These are phyloP conservation scores for Cyprinus carpio DNA, from an alignment of 2,113 vertebrate genomes.

Conservation along the genomic window DNA sequence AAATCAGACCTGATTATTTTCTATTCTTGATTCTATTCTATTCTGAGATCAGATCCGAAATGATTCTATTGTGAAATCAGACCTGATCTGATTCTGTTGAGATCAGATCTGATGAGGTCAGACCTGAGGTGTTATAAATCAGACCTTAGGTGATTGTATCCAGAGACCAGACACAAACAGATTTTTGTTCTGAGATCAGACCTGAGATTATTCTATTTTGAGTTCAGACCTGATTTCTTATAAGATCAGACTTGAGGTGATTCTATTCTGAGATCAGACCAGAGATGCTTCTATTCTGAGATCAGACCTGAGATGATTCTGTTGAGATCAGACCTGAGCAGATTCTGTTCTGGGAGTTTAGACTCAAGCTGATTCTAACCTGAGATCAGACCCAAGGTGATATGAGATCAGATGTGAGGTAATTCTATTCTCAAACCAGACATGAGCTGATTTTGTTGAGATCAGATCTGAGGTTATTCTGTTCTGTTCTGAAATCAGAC, in stretches of 20 bases:
- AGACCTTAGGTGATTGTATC: background rate
- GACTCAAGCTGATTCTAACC: too few species aligned
- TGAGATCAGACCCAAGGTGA: too few species aligned
- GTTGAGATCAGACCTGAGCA: background rate
- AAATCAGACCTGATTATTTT: background rate
- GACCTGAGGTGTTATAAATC: background rate
- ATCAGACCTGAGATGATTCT: background rate
- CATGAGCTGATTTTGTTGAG: too few species aligned
- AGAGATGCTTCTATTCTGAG: fast-evolving
- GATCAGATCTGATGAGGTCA: too few species aligned
- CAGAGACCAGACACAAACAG: fast-evolving
- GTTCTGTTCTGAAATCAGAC: background rate
- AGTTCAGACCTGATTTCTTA: background rate
- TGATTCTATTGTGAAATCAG: background rate
- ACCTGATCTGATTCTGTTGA: background rate
- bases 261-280: background rate
- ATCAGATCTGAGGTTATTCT: too few species aligned
- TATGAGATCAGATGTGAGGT: too few species aligned
- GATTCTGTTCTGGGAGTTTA: background rate
- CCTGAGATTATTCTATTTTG: background rate
- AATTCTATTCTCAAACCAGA: too few species aligned
- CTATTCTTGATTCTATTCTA: background rate
- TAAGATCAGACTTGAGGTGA: background rate
- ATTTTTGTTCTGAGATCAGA: background rate
- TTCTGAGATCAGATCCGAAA: background rate